Evolutionary conservation across 1,140 invertebrate species (phyloP).

Genomic region (Plectus sambesii): DNA sequence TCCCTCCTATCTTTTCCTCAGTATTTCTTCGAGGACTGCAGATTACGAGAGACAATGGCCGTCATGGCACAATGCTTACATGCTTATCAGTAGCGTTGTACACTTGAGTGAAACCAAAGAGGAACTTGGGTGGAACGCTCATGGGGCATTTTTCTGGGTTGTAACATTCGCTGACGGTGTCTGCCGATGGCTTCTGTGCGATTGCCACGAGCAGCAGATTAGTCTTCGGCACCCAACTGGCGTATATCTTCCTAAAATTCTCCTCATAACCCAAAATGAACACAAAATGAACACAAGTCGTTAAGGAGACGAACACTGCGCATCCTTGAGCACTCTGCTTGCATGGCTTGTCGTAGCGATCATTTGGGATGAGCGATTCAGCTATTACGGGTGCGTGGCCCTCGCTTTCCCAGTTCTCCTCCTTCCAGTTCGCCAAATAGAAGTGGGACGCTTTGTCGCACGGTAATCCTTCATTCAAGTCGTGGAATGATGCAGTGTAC

Average conservation of each 20-base stretch:
- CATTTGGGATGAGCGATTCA: slow-evolving; percentile 23
- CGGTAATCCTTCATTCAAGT: slow-evolving; percentile 17
- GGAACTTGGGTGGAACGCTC: slow-evolving; percentile 8
- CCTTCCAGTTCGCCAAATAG: slow-evolving; percentile 36
- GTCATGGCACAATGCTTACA: no score
- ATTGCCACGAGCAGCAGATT: slow-evolving; percentile 39
- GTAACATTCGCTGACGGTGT: slow-evolving; percentile 21
- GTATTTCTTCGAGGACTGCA: no score
- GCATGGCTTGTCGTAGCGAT: slow-evolving; percentile 35
- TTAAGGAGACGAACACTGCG: slow-evolving; percentile 32
- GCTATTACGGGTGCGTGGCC: slow-evolving; percentile 14
- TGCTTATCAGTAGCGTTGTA: no score
- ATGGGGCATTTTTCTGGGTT: slow-evolving; percentile 21
- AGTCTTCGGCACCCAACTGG: slow-evolving; percentile 36
- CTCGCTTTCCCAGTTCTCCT: no score
- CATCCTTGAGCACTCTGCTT: slow-evolving; percentile 38
- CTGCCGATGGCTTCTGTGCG: slow-evolving; percentile 11
- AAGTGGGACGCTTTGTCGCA: slow-evolving; percentile 23
- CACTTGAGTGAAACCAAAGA: slow-evolving; percentile 13
- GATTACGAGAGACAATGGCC: no score
- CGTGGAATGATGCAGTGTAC: slow-evolving; percentile 29
- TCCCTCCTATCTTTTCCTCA: no score
- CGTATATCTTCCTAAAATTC: slow-evolving; percentile 40
- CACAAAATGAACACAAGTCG: slow-evolving; percentile 4
- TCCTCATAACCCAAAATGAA: neutral